Evolutionary conservation across 1,140 invertebrate species (phyloP), one percentile per base, ranked within the genome.

Genomic region (Drosophila guanche): DNA sequence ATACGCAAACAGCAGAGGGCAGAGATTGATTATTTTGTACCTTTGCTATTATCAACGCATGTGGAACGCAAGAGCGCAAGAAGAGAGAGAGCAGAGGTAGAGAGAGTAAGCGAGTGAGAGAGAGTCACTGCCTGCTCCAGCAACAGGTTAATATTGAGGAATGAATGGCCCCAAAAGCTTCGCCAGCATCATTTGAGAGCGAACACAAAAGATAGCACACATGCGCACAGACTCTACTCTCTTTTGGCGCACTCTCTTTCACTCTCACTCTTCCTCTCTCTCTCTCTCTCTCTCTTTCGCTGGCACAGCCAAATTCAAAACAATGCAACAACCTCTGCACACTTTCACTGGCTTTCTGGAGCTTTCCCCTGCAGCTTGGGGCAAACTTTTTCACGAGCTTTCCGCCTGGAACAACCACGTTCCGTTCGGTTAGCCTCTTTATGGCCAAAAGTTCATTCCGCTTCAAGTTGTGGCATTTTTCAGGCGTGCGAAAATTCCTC

Each of bases 271-370:
- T 10, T 41, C 10, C 29, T 37, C 45, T 45, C 41, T 12, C 47
- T 42, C 63, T 29, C 33, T 41, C 27, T 22, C 48, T 53, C 41
- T 60, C 50, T 20, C n/a, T 33, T 33, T 58, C 10, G 25, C 41
- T 37, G 33, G 0, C 33, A 1, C 33, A 37, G 33, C 33, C 0
- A 37, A 37, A 37, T 62, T 69, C 67, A 76, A 73, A 85, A 84
- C 72, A 85, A 84, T 76, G 76, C 80, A 84, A 85, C 63, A 85
- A 86, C 66, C 59, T 77, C 78, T 83, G 79, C 74, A 81, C 77
- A 85, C 81, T 86, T 86, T 85, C 80, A 80, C 80, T 85, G 73
- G 45, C 46, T 43, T 37, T 12, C 12, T 4, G n/a, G 4, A 62
- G 59, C 59, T 62, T 45, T 57, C 1, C 16, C 0, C 47, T 16